Evolutionary conservation across 1,140 invertebrate species (phyloP).

Genomic region (Drosophila varians): DNA sequence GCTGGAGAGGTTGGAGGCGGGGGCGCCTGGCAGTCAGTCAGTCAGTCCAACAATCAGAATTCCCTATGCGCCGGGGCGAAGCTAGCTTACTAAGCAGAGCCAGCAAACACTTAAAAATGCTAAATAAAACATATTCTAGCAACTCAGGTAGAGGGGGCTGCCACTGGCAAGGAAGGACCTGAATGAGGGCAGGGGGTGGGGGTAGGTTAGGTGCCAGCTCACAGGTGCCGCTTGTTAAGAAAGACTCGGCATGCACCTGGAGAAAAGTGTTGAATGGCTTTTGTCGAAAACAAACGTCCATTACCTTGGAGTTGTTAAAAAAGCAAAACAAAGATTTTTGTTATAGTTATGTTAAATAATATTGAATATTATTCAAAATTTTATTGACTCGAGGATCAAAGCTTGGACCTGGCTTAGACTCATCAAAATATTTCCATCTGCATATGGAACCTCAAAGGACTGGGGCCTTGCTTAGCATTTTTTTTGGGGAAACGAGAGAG

Average conservation of each 20-base stretch:
- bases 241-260: slow-evolving; percentile 37
- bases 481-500: not conserved
- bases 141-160: slow-evolving; percentile 25
- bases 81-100: slow-evolving; percentile 33
- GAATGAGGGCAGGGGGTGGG: not conserved
- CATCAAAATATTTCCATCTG: not conserved
- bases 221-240: slow-evolving; percentile 80
- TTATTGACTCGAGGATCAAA: too few species aligned
- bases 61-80: slow-evolving; percentile 9
- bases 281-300: too few species aligned
- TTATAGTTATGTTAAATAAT: too few species aligned
- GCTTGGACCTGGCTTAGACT: too few species aligned
- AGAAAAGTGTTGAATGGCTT: not conserved
- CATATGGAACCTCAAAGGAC: not conserved
- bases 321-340: too few species aligned
- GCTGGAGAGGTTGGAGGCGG: not conserved
- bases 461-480: slow-evolving; percentile 4
- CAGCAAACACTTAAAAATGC: slow-evolving; percentile 82
- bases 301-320: not conserved
- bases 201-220: slow-evolving; percentile 62
- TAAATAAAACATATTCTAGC: slow-evolving; percentile 82
- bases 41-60: slow-evolving; percentile 42
- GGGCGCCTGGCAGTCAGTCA: not conserved
- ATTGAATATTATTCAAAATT: too few species aligned
- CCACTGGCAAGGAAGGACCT: too few species aligned